Evolutionary conservation across 2,888 invertebrate genomes (phyloP).

Genomic region (Spodoptera exigua): DNA sequence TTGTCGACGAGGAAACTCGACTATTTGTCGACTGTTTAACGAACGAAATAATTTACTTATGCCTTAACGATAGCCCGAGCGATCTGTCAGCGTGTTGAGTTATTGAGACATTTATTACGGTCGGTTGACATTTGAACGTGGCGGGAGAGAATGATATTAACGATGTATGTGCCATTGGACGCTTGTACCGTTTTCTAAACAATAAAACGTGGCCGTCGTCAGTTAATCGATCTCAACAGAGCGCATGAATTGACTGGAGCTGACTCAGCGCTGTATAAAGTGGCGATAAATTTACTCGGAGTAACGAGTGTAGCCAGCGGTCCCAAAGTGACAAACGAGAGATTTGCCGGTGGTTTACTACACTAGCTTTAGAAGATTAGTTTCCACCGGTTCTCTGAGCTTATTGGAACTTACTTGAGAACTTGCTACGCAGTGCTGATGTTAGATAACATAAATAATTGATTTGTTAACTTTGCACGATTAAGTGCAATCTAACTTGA

Average conservation of each 20-base stretch:
- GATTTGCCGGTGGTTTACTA: conserved; percentile 65
- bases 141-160: conserved; percentile 66
- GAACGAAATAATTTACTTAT: conserved; percentile 71
- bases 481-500: conserved; percentile 16
- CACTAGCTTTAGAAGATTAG: conserved; percentile 58
- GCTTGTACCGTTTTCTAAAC: conserved; percentile 64
- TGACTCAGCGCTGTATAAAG: conserved; percentile 63
- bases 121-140: conserved; percentile 66
- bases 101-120: conserved; percentile 73
- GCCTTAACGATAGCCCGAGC: conserved; percentile 65
- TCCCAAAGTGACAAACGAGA: conserved; percentile 67
- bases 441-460: conserved; percentile 31
- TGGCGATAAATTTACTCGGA: conserved; percentile 66
- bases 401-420: conserved; percentile 46
- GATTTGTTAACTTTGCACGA: conserved; percentile 20
- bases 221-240: conserved; percentile 63
- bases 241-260: conserved; percentile 60
- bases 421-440: conserved; percentile 42
- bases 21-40: conserved; percentile 65
- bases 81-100: conserved; percentile 70
- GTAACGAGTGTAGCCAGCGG: conserved; percentile 62
- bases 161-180: conserved; percentile 59
- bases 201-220: conserved; percentile 64
- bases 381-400: conserved; percentile 44
- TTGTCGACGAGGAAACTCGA: conserved; percentile 49